Percentiles rank a stretch among this genome's conserved stretches.
These are phyloP conservation scores for Procambarus virginalis DNA, from an alignment of 1,140 invertebrate genomes.

Conservation along the genomic window DNA sequence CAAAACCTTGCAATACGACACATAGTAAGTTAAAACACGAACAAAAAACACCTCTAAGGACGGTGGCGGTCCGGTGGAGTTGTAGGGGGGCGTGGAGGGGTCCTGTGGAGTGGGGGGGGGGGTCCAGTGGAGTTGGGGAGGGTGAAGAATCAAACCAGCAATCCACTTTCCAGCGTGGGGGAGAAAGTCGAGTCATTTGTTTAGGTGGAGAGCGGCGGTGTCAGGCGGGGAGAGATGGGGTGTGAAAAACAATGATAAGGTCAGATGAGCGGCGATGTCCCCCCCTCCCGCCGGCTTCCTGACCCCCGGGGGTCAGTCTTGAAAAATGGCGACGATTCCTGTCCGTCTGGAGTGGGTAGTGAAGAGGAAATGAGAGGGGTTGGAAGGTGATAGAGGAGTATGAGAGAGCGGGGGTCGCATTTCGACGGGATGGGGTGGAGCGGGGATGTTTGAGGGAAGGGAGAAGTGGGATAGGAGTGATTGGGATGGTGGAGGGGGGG, in stretches of 20 bases:
- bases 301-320: slow-evolving; percentile 26
- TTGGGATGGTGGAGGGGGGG: no score
- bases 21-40: no score
- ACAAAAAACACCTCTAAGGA: no score
- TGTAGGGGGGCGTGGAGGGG: no score
- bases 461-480: no score
- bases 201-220: slow-evolving; percentile 14
- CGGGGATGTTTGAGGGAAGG: no score
- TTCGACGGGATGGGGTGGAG: no score
- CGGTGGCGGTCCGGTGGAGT: no score
- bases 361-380: neutral
- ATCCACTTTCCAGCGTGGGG: slow-evolving; percentile 1
- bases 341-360: slow-evolving; percentile 18
- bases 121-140: no score
- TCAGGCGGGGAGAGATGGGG: slow-evolving; percentile 27
- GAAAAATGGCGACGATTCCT: slow-evolving; percentile 57
- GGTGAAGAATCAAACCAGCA: neutral
- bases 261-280: slow-evolving; percentile 55
- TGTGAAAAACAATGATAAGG: slow-evolving; percentile 64
- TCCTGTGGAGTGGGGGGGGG: no score
- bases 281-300: neutral
- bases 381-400: slow-evolving; percentile 3
- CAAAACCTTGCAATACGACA: no score
- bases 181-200: slow-evolving; percentile 48
- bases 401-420: neutral